Evolutionary conservation across 2,797 vertebrate species (phyloP).

Genomic region (Epinephelus awoara): DNA sequence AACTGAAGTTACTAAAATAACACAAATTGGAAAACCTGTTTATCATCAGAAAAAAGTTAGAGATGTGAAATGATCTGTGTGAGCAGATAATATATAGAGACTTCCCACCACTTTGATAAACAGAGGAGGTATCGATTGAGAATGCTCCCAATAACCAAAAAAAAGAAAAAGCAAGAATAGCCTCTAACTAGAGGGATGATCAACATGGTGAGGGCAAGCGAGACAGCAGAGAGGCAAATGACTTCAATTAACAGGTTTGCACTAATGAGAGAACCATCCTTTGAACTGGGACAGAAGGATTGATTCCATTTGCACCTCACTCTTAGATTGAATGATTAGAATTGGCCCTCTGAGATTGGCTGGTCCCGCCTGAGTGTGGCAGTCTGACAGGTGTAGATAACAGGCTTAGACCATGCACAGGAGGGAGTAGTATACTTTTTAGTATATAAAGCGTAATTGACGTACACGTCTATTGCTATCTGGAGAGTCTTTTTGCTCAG

Average conservation of each 20-base stretch:
- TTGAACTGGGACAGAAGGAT: constrained; percentile 68
- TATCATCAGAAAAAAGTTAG: neutral
- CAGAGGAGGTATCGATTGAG: constrained; percentile 56
- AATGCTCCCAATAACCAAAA: constrained; percentile 47
- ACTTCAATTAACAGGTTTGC: constrained; percentile 72
- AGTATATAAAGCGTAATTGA: constrained; percentile 16
- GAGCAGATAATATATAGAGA: constrained; percentile 49
- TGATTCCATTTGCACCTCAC: constrained; percentile 75
- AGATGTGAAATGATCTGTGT: constrained; percentile 51
- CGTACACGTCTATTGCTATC: neutral
- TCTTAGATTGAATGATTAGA: constrained; percentile 64
- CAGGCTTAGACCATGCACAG: constrained; percentile 8
- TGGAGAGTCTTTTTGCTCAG: neutral
- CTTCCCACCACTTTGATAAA: constrained; percentile 35
- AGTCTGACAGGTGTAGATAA: constrained; percentile 56
- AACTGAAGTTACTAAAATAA: neutral
- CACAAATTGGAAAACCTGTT: neutral
- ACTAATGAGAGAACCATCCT: constrained; percentile 71
- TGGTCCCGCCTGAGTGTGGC: constrained; percentile 48
- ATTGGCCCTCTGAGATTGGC: constrained; percentile 61
- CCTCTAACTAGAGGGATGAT: constrained; percentile 59
- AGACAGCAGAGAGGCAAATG: constrained; percentile 69
- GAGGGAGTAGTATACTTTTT: constrained; percentile 5
- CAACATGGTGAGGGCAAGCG: constrained; percentile 59
- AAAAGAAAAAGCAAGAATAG: constrained; percentile 19